A percentile compares a stretch with the other conserved stretches of the same genome.
Evolutionary conservation across 23 tunicate species (phyloP).

Genomic region (Phallusia fumigata): DNA sequence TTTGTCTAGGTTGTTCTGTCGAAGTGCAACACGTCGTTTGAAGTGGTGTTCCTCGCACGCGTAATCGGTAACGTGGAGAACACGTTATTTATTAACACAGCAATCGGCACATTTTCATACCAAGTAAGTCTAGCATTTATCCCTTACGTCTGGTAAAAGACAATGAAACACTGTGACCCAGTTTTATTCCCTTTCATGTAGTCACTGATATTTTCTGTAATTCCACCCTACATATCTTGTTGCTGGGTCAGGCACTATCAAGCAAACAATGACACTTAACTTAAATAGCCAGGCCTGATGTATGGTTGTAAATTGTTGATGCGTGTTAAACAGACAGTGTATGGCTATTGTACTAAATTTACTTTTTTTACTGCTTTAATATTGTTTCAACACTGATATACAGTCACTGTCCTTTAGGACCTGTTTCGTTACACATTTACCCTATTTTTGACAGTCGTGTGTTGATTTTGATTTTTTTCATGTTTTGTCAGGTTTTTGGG

Average conservation of each 20-base stretch:
- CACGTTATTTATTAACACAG: conserved; percentile 86
- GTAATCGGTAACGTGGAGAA: conserved; percentile 90
- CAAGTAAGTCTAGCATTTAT: conserved; percentile 50
- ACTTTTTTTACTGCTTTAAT: too few relatives aligned
- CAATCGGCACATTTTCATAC: conserved; percentile 71
- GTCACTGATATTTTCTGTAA: too few relatives aligned
- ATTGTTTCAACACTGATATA: too few relatives aligned
- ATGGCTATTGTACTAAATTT: not conserved
- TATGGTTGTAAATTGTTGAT: too few relatives aligned
- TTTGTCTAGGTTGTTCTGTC: conserved; percentile 50
- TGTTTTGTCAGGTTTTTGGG: conserved; percentile 74
- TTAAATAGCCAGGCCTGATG: too few relatives aligned
- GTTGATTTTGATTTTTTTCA: not conserved
- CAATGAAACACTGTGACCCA: too few relatives aligned
- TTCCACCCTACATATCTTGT: too few relatives aligned
- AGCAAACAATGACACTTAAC: too few relatives aligned
- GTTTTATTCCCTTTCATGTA: too few relatives aligned
- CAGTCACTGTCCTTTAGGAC: too few relatives aligned
- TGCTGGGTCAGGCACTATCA: too few relatives aligned
- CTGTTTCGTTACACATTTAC: not conserved
- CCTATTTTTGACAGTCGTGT: too few relatives aligned
- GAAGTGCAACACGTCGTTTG: conserved; percentile 78
- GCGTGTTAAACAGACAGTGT: not conserved
- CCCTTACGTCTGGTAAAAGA: not conserved
- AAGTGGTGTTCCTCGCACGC: conserved; percentile 88